Conservation (phyloP, 37 sponge, comb jelly and placozoan species). For the Diacarnus erythraeanus region DNA sequence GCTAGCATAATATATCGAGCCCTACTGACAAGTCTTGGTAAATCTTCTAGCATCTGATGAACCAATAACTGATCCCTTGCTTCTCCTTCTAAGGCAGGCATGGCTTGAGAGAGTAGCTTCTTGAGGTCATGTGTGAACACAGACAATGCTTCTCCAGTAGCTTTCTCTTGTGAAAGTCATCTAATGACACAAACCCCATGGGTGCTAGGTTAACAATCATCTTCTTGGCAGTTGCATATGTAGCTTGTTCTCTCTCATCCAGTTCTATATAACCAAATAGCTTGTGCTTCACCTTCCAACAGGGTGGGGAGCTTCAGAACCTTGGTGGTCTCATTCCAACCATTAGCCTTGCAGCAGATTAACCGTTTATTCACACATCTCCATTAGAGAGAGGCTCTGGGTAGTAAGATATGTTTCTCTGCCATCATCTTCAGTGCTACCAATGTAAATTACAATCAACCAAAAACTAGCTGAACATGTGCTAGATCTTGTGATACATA, state of each 20-base stretch:
- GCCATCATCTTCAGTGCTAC: slow-evolving; percentile 46
- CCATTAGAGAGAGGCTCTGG: slow-evolving; percentile 31
- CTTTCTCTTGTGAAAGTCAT: slow-evolving; percentile 40
- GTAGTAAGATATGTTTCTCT: slow-evolving; percentile 21
- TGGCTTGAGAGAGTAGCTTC: slow-evolving; percentile 44
- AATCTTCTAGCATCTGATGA: slow-evolving; percentile 16
- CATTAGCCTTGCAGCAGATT: slow-evolving; percentile 42
- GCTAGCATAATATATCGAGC: no score
- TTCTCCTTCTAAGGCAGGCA: slow-evolving; percentile 40
- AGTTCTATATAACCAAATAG: slow-evolving; percentile 46
- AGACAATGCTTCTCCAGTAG: slow-evolving; percentile 41
- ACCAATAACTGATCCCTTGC: slow-evolving; percentile 37
- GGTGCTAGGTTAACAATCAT: background rate
- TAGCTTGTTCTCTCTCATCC: slow-evolving; percentile 14
- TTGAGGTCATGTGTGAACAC: slow-evolving; percentile 47
- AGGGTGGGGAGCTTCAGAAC: slow-evolving; percentile 41
- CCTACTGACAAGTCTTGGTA: background rate
- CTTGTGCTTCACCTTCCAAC: slow-evolving; percentile 48
- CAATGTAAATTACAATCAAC: slow-evolving; percentile 28
- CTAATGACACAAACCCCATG: slow-evolving; percentile 23
- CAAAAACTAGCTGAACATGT: background rate
- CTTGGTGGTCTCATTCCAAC: slow-evolving; percentile 21
- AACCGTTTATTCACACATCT: slow-evolving; percentile 33
- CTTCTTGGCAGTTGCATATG: slow-evolving; percentile 13
- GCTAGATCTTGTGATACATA: background rate